Percentiles rank a stretch among this genome's conserved stretches.
Conservation (phyloP, 1,140 invertebrate genomes). For the Orchesella cincta region DNA sequence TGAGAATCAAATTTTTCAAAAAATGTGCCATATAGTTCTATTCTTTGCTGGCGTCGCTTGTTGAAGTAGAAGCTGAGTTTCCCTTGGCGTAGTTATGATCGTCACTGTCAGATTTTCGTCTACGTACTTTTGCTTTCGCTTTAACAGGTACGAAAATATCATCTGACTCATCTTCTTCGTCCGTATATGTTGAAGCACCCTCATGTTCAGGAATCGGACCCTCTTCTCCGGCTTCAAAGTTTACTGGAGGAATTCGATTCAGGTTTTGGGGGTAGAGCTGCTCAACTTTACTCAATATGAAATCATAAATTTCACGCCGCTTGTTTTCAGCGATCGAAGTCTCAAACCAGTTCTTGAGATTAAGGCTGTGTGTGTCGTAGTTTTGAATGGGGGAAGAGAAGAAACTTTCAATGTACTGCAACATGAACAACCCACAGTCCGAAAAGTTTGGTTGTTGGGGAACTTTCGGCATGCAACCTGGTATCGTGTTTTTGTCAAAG, state of each 20-base stretch:
- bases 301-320: conserved; percentile 40
- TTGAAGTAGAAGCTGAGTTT: too few relatives aligned
- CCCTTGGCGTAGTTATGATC: not conserved
- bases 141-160: not conserved
- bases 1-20: too few relatives aligned
- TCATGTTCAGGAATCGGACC: not conserved
- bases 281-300: not conserved
- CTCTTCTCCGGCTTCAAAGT: not conserved
- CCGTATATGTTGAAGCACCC: not conserved
- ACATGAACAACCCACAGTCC: conserved; percentile 92
- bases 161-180: not conserved
- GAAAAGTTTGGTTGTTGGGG: conserved; percentile 96
- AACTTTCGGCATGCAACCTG: conserved; percentile 80
- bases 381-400: conserved; percentile 60
- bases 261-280: not conserved
- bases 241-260: not conserved
- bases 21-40: too few relatives aligned
- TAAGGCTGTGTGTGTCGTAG: not conserved
- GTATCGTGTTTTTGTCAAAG: conserved; percentile 79
- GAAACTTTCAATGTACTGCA: conserved; percentile 96
- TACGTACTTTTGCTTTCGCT: not conserved
- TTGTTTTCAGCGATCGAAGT: conserved; percentile 6
- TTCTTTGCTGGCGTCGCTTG: too few relatives aligned
- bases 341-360: conserved; percentile 40
- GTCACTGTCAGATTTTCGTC: not conserved